Evolutionary conservation across 2,888 invertebrate species (phyloP).

Genomic region (Orthosia incerta): DNA sequence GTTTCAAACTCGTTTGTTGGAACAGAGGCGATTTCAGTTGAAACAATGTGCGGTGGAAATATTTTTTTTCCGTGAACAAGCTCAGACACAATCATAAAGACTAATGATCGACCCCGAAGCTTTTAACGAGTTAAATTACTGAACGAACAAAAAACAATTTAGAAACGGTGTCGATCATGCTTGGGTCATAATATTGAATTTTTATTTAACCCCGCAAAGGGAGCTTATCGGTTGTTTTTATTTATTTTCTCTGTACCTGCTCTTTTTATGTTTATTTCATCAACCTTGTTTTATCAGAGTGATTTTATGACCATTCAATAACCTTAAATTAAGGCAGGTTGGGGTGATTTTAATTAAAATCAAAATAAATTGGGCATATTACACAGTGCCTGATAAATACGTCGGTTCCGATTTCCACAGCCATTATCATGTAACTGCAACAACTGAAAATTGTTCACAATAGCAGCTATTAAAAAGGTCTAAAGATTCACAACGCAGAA

Average conservation of each 20-base stretch:
- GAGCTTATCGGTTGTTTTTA: constrained; percentile 24
- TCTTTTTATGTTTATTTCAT: constrained; percentile 38
- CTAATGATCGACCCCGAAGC: constrained; percentile 52
- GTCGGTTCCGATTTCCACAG: neutral
- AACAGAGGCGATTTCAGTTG: constrained; percentile 59
- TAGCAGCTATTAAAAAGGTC: neutral
- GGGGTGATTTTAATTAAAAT: constrained; percentile 10
- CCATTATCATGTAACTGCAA: neutral
- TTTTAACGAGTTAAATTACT: constrained; percentile 54
- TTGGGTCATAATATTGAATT: constrained; percentile 36
- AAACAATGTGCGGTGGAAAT: constrained; percentile 44
- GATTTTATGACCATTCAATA: constrained; percentile 31
- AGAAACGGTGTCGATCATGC: constrained; percentile 32
- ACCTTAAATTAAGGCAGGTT: constrained; percentile 24
- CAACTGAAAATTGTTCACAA: constrained; percentile 17
- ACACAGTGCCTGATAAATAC: neutral
- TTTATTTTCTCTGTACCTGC: constrained; percentile 14
- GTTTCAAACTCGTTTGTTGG: constrained; percentile 71
- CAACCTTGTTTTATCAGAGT: constrained; percentile 13
- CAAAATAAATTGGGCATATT: constrained; percentile 12
- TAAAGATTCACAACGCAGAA: constrained; percentile 38
- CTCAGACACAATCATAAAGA: constrained; percentile 52
- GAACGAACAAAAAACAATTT: constrained; percentile 56
- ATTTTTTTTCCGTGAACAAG: constrained; percentile 42
- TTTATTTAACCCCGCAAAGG: constrained; percentile 33